Percentiles rank a stretch among this genome's conserved stretches.
Evolutionary conservation across 2,797 vertebrate species (phyloP).

Genomic region (Myiotriccus ornatus): DNA sequence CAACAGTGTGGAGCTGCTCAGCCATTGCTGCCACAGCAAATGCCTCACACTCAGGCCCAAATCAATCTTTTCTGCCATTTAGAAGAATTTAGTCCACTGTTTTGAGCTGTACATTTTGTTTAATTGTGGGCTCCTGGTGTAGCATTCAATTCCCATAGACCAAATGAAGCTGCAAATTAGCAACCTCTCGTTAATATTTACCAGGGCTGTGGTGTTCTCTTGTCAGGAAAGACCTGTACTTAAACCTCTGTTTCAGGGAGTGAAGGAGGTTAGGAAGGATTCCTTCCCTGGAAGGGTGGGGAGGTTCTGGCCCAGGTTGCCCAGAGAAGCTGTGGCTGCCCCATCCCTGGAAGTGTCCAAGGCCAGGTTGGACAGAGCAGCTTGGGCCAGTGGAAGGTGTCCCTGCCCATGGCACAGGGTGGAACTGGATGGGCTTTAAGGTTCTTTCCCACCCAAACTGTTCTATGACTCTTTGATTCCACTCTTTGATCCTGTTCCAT

Average conservation of each 20-base stretch:
- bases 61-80: not conserved
- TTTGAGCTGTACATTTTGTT: not conserved
- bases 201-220: not conserved
- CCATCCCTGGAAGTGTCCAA: not conserved
- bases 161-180: not conserved
- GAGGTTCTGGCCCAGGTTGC: not conserved
- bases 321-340: not conserved
- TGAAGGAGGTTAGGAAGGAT: not conserved
- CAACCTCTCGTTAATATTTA: not conserved
- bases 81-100: not conserved
- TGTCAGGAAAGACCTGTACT: not conserved
- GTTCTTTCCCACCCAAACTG: not conserved
- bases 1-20: not conserved
- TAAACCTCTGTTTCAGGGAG: not conserved
- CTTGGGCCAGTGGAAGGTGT: not conserved
- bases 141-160: not conserved
- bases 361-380: not conserved
- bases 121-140: too few relatives aligned
- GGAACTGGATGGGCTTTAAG: not conserved
- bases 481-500: not conserved
- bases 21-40: not conserved
- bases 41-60: not conserved
- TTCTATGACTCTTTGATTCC: not conserved
- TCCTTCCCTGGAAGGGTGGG: not conserved
- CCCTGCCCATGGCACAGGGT: not conserved